Evolutionary conservation across 2,797 vertebrate genomes (phyloP).

Genomic region (Clamator glandarius): DNA sequence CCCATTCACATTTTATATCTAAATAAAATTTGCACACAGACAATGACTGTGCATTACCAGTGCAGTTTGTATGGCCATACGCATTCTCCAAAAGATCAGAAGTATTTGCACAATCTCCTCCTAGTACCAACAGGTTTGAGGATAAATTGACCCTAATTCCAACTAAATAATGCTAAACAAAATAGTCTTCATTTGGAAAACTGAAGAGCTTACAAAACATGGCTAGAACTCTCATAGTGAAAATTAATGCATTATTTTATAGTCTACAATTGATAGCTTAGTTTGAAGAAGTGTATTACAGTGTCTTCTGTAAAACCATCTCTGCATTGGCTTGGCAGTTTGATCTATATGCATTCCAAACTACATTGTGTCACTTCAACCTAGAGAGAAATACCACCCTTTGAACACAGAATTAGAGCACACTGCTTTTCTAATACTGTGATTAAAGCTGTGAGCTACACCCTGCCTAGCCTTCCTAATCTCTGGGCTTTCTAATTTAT

Average conservation of each 20-base stretch:
- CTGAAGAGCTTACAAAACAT: background rate
- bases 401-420: constrained; percentile 34
- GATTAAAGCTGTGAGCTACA: constrained; percentile 67
- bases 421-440: constrained; percentile 52
- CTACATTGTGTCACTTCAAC: background rate
- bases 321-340: background rate
- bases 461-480: constrained; percentile 72
- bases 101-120: background rate
- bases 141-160: background rate
- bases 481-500: constrained; percentile 78
- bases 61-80: background rate
- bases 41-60: background rate
- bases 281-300: background rate
- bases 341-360: constrained; percentile 15
- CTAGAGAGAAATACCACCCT: constrained; percentile 14
- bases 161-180: background rate
- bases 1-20: background rate
- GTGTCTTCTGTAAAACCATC: background rate
- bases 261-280: background rate
- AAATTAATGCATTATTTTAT: background rate
- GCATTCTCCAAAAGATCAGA: background rate
- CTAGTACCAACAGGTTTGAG: background rate
- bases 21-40: background rate
- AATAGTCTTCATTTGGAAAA: background rate
- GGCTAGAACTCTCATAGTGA: accelerated